Evolutionary conservation across 2,888 invertebrate genomes (phyloP), one percentile per base, ranked within the genome.

Genomic region (Catonia carolina): DNA sequence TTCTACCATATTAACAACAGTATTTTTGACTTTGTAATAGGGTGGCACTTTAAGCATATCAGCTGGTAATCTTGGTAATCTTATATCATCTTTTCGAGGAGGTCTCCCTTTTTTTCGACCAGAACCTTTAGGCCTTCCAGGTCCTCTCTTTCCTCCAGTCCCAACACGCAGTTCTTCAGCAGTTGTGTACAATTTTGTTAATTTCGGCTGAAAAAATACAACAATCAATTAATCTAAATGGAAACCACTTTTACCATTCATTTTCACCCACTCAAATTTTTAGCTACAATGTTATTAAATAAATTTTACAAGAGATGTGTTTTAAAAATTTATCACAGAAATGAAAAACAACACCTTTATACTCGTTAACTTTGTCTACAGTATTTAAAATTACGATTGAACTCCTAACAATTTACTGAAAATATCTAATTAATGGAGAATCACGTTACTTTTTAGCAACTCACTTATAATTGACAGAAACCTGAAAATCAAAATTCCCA

Each of bases 101-200:
- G 59, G 56, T 37, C 61, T 55, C 15, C 60, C 59, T 50, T 61
- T 63, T 33, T 62, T 65, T 23, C 56, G 31, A 14, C 62, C 63
- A 6, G 66, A 61, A 48, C 67, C 65, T 58, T 66, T 68, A 1
- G 69, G 70, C 63, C 69, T 65, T 6, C 69, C 69, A 15, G 68
- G 69, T 27, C 69, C 66, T 61, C 68, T 57, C 50, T 66, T 66
- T 60, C 59, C 65, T 17, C 60, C 61, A 35, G 60, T 56, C 48
- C 60, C 62, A 22, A 60, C 54, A 15, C 52, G 60, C 31, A 62
- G 45, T 51, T 61, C 58, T 47, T 51, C 60, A 17, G 55, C 55
- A 14, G 61, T 59, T 14, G 59, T 61, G 42, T 64, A 55, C 36
- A 63, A 56, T 62, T 64, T 64, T 48, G 63, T 60, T 18, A 64